Evolutionary conservation across 2,888 invertebrate genomes (phyloP).

Genomic region (Melitaea athalia): DNA sequence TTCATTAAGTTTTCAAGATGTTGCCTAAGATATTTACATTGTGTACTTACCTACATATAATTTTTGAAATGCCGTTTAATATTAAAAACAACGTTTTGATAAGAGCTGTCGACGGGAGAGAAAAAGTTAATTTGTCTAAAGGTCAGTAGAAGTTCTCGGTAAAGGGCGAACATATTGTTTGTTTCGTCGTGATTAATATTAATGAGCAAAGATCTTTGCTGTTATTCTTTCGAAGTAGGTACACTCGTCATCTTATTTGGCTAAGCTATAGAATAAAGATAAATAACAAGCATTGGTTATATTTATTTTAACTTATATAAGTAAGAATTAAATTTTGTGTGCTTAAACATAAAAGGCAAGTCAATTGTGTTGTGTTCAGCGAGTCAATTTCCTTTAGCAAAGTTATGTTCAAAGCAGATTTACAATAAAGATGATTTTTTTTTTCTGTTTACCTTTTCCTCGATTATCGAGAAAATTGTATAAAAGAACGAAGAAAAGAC

Average conservation of each 20-base stretch:
- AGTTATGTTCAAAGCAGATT: conserved; percentile 8
- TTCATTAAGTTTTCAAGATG: not conserved
- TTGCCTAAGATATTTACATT: not conserved
- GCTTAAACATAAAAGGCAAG: not conserved
- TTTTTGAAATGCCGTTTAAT: not conserved
- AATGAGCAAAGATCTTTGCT: not conserved
- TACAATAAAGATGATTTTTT: not conserved
- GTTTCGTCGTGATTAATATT: not conserved
- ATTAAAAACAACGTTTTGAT: not conserved
- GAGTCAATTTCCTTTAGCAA: conserved; percentile 2
- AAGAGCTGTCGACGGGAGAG: not conserved
- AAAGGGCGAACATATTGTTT: conserved; percentile 1
- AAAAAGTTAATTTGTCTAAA: conserved; percentile 4
- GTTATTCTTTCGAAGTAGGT: not conserved
- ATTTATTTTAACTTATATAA: not conserved
- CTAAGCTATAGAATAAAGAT: not conserved
- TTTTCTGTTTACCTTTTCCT: not conserved
- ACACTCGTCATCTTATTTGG: not conserved
- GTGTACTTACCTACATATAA: not conserved
- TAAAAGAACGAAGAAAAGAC: not conserved
- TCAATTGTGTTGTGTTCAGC: conserved; percentile 1
- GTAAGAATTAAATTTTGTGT: not conserved
- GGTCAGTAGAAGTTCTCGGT: not conserved
- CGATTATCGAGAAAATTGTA: not conserved
- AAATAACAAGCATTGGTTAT: not conserved